Evolutionary conservation across 2,888 invertebrate genomes (phyloP).

Genomic region (Baccha elongata): DNA sequence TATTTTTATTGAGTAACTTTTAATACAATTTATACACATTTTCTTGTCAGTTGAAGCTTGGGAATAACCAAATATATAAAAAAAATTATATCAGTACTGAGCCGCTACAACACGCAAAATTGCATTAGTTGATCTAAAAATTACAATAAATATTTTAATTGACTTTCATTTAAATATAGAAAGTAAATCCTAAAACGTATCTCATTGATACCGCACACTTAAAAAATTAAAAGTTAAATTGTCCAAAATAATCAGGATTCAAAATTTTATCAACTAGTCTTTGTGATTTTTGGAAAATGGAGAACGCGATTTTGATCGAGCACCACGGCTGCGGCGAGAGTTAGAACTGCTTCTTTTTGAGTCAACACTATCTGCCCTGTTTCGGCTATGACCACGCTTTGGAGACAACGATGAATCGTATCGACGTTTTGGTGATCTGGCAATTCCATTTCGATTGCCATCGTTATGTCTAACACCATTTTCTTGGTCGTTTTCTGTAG

Average conservation of each 20-base stretch:
- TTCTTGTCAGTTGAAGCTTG: constrained; percentile 21
- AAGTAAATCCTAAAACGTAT: constrained; percentile 23
- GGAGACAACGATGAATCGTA: constrained; percentile 56
- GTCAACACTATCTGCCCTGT: constrained; percentile 50
- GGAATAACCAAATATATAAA: constrained; percentile 19
- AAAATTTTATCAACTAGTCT: constrained; percentile 50
- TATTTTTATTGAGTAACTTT: constrained; percentile 30
- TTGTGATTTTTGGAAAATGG: constrained; percentile 51
- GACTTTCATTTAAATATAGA: constrained; percentile 29
- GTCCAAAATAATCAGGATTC: constrained; percentile 28
- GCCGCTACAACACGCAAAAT: constrained; percentile 7
- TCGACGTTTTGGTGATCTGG: constrained; percentile 43
- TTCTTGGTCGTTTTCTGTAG: constrained; percentile 45
- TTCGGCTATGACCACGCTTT: constrained; percentile 39
- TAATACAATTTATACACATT: constrained; percentile 31
- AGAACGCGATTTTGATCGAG: constrained; percentile 48
- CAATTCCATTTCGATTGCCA: constrained; percentile 42
- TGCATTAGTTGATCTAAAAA: constrained; percentile 13
- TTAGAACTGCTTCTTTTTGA: constrained; percentile 59
- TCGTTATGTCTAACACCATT: constrained; percentile 41
- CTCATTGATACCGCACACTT: constrained; percentile 11
- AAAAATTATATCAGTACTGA: not conserved
- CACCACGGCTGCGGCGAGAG: constrained; percentile 36
- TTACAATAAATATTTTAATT: constrained; percentile 36
- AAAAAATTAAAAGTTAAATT: constrained; percentile 16